Evolutionary conservation across 2,797 vertebrate species (phyloP).

Genomic region (Oryzias dopingdopingensis): DNA sequence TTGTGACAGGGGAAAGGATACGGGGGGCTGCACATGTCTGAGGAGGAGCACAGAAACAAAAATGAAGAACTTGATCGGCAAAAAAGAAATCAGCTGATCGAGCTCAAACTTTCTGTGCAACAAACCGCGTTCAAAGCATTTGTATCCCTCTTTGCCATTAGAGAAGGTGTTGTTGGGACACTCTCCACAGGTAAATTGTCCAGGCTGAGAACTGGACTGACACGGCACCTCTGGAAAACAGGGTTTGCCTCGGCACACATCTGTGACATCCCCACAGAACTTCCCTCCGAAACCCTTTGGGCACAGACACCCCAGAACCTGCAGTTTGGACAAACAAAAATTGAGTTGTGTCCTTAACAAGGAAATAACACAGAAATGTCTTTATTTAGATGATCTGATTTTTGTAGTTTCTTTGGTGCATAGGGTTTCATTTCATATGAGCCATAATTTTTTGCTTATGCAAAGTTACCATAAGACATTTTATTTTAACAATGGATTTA

Average conservation of each 20-base stretch:
- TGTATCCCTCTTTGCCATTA: slow-evolving; percentile 73
- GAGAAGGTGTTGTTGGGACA: slow-evolving; percentile 74
- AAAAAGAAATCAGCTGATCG: neutral
- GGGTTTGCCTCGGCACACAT: slow-evolving; percentile 73
- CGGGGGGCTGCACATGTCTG: slow-evolving; percentile 81
- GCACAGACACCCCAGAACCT: slow-evolving; percentile 82
- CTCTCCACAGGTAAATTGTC: slow-evolving; percentile 70
- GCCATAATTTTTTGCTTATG: neutral
- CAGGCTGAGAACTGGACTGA: slow-evolving; percentile 25
- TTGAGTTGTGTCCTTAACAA: too few relatives aligned
- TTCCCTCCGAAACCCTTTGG: slow-evolving; percentile 73
- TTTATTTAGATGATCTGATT: neutral
- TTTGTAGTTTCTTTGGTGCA: neutral
- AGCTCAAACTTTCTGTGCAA: neutral
- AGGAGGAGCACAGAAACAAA: neutral
- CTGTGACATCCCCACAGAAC: slow-evolving; percentile 69
- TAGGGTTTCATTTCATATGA: neutral
- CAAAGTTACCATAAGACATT: neutral
- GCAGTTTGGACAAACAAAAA: neutral
- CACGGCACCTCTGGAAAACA: slow-evolving; percentile 79
- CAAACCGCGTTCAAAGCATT: slow-evolving; percentile 82
- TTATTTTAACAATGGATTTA: neutral
- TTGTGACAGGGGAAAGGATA: slow-evolving; percentile 78
- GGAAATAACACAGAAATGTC: too few relatives aligned
- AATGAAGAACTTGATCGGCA: neutral